phyloP scores from a whole-genome alignment of 1,140 invertebrate genomes.

The Heliconius nattereri region DNA sequence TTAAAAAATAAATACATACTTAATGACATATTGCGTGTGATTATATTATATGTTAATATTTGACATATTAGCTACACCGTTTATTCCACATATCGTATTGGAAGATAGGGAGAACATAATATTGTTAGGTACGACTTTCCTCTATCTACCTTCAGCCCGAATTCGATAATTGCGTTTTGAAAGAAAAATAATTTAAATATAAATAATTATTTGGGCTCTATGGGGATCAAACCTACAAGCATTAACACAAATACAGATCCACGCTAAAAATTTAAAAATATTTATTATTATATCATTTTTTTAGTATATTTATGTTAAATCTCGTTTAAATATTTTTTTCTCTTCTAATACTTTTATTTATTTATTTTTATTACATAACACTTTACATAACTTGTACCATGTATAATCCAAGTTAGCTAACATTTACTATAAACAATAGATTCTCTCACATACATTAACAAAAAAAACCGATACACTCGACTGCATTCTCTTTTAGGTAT shows the following conservation, averaged over 20 bases:
- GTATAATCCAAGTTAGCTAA: background rate
- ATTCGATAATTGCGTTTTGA: background rate
- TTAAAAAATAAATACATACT: too few species aligned
- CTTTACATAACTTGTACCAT: background rate
- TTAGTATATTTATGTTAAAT: background rate
- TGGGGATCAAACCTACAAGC: too few species aligned
- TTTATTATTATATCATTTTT: too few species aligned
- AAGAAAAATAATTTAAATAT: too few species aligned
- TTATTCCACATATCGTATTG: too few species aligned
- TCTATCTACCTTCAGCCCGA: background rate
- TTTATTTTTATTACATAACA: background rate
- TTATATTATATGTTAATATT: too few species aligned
- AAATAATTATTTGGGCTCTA: too few species aligned
- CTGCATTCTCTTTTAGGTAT: background rate
- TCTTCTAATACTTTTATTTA: background rate
- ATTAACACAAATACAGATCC: too few species aligned
- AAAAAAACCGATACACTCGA: background rate
- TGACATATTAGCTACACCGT: too few species aligned
- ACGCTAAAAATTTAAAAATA: too few species aligned
- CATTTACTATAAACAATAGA: conserved; percentile 7
- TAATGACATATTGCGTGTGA: too few species aligned
- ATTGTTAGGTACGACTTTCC: background rate
- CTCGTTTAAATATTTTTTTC: background rate
- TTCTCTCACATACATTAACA: conserved; percentile 15
- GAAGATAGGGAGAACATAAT: background rate